These are phyloP conservation scores for Raja brachyura DNA, from an alignment of 2,113 vertebrate species.

Conservation along the genomic window DNA sequence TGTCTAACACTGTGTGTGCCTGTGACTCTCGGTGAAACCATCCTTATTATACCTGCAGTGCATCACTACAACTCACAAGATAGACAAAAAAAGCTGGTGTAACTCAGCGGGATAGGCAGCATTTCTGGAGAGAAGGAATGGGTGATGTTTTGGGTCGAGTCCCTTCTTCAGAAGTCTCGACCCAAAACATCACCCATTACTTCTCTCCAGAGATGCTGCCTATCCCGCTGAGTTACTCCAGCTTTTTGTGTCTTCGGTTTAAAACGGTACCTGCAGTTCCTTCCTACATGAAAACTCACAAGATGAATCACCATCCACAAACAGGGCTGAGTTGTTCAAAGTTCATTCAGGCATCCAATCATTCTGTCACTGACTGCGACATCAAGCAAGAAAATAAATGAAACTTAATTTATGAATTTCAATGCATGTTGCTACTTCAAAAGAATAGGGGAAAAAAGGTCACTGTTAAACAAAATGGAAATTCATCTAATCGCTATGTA, in stretches of 20 bases:
- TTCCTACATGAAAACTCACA: not conserved
- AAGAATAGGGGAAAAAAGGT: too few species aligned
- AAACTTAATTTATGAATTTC: conserved; percentile 8
- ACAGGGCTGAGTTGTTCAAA: not conserved
- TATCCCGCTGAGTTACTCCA: too few species aligned
- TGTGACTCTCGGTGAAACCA: not conserved
- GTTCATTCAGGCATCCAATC: not conserved
- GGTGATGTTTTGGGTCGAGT: too few species aligned
- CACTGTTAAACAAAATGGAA: conserved; percentile 36
- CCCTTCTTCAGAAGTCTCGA: too few species aligned
- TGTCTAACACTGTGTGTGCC: not conserved
- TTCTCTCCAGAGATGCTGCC: too few species aligned
- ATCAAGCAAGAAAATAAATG: not conserved
- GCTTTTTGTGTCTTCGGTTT: too few species aligned
- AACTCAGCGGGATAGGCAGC: too few species aligned
- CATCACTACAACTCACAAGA: not conserved
- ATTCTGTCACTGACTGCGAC: too few species aligned
- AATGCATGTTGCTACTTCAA: not conserved
- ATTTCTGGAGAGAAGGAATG: too few species aligned
- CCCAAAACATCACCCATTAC: too few species aligned
- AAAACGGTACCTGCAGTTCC: too few species aligned
- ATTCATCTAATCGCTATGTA: conserved; percentile 43
- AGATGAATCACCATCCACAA: not conserved
- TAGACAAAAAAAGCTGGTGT: too few species aligned
- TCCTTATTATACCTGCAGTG: not conserved